phyloP scores from a whole-genome alignment of 2,113 vertebrate genomes.

The Halcyon senegalensis region DNA sequence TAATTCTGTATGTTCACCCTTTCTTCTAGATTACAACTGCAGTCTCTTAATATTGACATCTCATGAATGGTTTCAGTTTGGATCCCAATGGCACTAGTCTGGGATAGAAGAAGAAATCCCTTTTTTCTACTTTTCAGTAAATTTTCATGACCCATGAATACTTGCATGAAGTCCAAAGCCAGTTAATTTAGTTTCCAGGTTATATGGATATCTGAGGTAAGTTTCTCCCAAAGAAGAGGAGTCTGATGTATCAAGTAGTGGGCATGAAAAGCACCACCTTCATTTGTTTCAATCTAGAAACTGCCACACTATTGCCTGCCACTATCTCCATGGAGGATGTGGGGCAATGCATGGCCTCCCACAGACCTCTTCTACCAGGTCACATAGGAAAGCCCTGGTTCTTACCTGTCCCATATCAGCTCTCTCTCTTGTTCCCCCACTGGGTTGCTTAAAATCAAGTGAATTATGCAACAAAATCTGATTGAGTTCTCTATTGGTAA shows the following conservation, averaged over 20 bases:
- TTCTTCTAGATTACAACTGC: neutral
- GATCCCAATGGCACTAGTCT: neutral
- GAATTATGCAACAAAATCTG: neutral
- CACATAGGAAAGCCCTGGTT: neutral
- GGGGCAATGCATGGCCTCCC: neutral
- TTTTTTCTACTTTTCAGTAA: neutral
- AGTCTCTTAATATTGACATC: neutral
- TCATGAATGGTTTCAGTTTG: neutral
- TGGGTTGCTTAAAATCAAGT: neutral
- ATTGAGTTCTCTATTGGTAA: neutral
- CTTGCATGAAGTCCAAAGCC: neutral
- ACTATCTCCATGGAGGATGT: neutral
- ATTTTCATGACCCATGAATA: neutral
- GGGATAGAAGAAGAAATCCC: neutral
- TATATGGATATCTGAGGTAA: neutral
- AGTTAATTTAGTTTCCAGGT: neutral
- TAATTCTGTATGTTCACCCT: neutral
- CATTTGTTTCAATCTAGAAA: neutral
- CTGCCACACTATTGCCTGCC: neutral
- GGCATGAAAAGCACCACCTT: neutral
- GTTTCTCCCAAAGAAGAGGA: neutral
- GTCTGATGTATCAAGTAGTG: neutral
- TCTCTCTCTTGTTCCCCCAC: neutral
- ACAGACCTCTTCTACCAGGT: neutral
- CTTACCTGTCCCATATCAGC: neutral